Base-by-base conservation (phyloP, 2,888 invertebrate genomes). In the Aspidapion aeneum region DNA sequence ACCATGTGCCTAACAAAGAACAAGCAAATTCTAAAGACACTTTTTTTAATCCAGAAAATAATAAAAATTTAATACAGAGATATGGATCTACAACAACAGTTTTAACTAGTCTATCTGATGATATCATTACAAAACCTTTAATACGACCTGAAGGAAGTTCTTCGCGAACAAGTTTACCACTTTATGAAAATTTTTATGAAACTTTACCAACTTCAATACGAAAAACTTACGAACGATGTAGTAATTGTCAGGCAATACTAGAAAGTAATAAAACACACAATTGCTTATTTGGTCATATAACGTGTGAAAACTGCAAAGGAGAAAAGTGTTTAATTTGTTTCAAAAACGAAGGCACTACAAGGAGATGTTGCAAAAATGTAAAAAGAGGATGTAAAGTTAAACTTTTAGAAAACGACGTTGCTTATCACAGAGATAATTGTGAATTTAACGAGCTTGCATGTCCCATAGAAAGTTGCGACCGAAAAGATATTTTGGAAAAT, bases 341-440 rank as follows among this genome's bases (percentile, higher is more conserved):
- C 1, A 67, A 66, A 58, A 63, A 68, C 9, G 72, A 69, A 19
- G 69, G 63, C 18, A 66, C 69, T 21, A 69, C 73, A 1, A 69
- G 68, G 56, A 69, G 65, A 7, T 63, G 68, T 18, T 76, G 76
- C 65, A 72, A 71, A 62, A 74, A 75, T 55, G 70, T 69, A 58
- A 49, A 60, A 0, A 71, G 65, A 65, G 75, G 75, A 12, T 75
- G 76, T 62, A 68, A 68, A 18, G 63, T 66, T 21, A 63, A 70
- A 51, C 67, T 75, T n/a, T 19, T 62, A 3, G 64, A 61, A 18
- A 63, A 63, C 18, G 68, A 71, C 18, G 58, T 70, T 3, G 66
- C 68, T 54, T 64, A 65, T 18, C 76, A 76, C 62, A 70, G 73
- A 68, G 65, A 67, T 17, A 71, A 74, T 58, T 76, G 75, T 57